Conservation (phyloP, 2,113 vertebrate genomes). For the Myotis lucifugus region DNA sequence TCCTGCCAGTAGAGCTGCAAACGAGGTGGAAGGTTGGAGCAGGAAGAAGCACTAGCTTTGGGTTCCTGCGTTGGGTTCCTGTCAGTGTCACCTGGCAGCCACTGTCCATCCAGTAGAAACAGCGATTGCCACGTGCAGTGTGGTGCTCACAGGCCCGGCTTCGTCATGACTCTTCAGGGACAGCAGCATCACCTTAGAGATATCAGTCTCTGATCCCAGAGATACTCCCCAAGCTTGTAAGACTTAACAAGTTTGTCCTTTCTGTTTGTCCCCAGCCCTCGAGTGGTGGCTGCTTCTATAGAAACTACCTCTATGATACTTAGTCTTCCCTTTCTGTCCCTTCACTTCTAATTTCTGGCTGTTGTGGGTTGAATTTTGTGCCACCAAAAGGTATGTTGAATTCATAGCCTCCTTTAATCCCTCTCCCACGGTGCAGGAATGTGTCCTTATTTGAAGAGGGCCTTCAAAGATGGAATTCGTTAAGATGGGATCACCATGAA, state of each 20-base stretch:
- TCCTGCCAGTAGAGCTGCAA: neutral
- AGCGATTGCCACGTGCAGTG: accelerated
- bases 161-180: neutral
- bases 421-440: neutral
- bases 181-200: neutral
- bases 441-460: neutral
- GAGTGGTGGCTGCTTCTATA: too few species aligned
- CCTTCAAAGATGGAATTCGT: neutral
- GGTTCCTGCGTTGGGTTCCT: too few species aligned
- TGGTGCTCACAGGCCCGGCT: neutral
- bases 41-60: neutral
- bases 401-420: neutral
- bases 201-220: neutral
- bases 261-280: neutral
- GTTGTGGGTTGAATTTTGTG: neutral
- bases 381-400: neutral
- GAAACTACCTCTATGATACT: neutral
- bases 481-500: neutral
- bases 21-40: neutral
- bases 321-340: neutral
- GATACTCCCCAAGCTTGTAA: too few species aligned
- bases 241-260: neutral
- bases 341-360: neutral
- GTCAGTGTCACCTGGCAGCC: neutral
- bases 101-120: neutral